Base-by-base conservation (phyloP, 2,888 invertebrate species). In the Calameuta idolon region DNA sequence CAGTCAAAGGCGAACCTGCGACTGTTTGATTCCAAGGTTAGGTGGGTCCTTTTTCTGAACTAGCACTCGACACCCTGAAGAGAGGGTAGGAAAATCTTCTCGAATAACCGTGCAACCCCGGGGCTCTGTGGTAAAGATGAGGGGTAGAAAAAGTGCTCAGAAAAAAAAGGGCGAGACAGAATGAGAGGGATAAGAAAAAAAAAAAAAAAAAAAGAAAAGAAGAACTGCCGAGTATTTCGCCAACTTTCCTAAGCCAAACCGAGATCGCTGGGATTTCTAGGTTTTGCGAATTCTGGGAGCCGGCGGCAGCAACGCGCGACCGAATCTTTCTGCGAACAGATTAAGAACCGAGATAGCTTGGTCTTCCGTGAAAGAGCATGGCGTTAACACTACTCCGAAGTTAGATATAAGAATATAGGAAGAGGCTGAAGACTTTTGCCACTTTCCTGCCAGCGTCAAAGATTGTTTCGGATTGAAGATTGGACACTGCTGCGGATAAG, bases 181-280 rank as follows among this genome's bases (percentile, higher is more conserved):
- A 77, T n/a, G 34, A 68, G 75, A 74, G 76, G 76, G 69, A 35
- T 37, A 73, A 75, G 75, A 37, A 35, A 77, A 75, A 76, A 74
- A 82, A 85, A n/a, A n/a, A n/a, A 73, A 75, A 73, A 37, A 35
- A 77, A 75, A 76, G 73, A 82, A 85, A 83, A 82, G 81, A 83
- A 82, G 81, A 82, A 81, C 83, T 83, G 82, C 84, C 9, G 85
- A 88, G 89, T 88, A 89, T 90, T 89, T 90, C 87, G 86, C 86
- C 88, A 88, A 88, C 86, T 55, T 55, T 55, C 55, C 88, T 90
- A 90, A 90, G 89, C 90, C 87, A 84, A 88, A 88, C 87, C 84
- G 85, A 88, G 87, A 89, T 87, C 86, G 87, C 84, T 84, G 85
- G 87, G 88, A 90, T 89, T 75, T 73, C 34, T 77, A 75, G 79